Evolutionary conservation across 2,888 invertebrate genomes (phyloP).

Genomic region (Acheta domesticus): DNA sequence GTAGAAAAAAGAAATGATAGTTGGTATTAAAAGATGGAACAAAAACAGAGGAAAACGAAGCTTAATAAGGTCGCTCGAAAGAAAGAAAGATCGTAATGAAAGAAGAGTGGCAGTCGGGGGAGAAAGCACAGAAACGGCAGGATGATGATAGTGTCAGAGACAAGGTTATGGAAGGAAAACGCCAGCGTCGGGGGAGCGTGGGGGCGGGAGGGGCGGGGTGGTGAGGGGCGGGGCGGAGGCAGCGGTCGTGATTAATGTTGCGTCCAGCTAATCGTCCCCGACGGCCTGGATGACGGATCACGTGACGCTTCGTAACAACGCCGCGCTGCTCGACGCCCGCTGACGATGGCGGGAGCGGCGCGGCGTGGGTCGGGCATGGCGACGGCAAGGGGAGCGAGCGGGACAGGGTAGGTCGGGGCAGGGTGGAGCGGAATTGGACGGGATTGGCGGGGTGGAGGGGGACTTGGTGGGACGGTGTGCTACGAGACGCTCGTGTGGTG

Average conservation of each 20-base stretch:
- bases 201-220: not conserved
- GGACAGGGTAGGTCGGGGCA: too few species aligned
- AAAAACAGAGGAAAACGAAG: too few species aligned
- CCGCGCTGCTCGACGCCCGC: not conserved
- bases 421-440: too few species aligned
- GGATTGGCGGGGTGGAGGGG: too few species aligned
- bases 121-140: not conserved
- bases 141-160: not conserved
- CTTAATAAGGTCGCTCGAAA: too few species aligned
- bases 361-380: not conserved
- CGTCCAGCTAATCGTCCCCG: constrained; percentile 5
- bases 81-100: too few species aligned
- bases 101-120: too few species aligned
- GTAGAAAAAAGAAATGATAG: too few species aligned
- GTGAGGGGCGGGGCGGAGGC: not conserved
- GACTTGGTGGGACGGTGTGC: too few species aligned
- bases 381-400: not conserved
- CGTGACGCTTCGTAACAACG: not conserved
- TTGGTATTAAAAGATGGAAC: too few species aligned
- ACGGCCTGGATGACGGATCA: not conserved
- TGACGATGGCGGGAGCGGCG: too few species aligned
- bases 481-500: too few species aligned
- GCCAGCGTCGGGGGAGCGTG: not conserved
- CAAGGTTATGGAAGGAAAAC: not conserved
- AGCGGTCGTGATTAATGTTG: constrained; percentile 5